Base-by-base conservation (phyloP, 2,113 vertebrate genomes). In the Pteropus alecto region DNA sequence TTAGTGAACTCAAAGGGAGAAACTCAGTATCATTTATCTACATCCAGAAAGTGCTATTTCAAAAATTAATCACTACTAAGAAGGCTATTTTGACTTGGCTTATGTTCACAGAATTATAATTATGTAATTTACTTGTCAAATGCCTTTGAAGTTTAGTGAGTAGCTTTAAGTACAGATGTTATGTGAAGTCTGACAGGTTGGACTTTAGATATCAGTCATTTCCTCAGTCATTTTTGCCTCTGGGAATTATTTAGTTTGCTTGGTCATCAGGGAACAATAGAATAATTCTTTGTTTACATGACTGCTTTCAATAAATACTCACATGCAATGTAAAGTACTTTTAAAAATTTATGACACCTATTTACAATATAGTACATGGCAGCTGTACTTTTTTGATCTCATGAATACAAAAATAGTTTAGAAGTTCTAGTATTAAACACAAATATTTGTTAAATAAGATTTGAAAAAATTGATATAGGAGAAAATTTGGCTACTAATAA, bases 21-120 rank as follows among this genome's bases (percentile, higher is more conserved):
- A 2, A 68, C 22, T 87, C 35, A 22, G 0, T 38, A 58, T 35
- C 6, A 35, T 67, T 3, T 81, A 15, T 33, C 6, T 43, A 26
- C 4, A 87, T 24, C 15, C 28, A 61, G 54, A 38, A 86, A 93
- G 65, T 63, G 30, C 48, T 90, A 43, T 93, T 87, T 92, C 61
- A 90, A 83, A 87, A 87, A 93, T 48, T 87, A 78, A 87, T 67
- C 48, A 65, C 35, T 87, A 38, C 26, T 82, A 21, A 87, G 85
- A 67, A 77, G 8, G 12, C 16, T 13, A 18, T n/a, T 73, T 30
- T 83, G 38, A 87, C 71, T n/a, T 67, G 15, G 12, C 15, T 18
- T 77, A 33, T n/a, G 5, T 86, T 76, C 46, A 76, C n/a, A 87
- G 61, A 54, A 67, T 86, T 10, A 30, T 73, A 83, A 70, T 74